Base-by-base conservation (phyloP, 1,140 invertebrate species). In the Trichonephila clavipes region DNA sequence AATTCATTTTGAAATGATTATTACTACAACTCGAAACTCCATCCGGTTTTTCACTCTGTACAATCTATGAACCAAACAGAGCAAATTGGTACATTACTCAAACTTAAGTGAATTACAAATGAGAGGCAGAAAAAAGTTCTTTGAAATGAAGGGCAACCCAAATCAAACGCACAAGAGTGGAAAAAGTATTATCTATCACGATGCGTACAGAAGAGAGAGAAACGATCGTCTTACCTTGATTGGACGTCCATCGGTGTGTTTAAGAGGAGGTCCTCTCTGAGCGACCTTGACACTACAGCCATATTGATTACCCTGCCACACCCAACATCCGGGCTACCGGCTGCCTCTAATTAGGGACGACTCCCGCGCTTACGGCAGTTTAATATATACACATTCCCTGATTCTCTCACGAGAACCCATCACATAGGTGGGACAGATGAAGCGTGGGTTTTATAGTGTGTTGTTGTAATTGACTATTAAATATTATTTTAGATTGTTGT, bases 301-400 rank as follows among this genome's bases (percentile, higher is more conserved):
- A 93, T 93, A 93, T 93, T 93, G 92, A 93, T 93, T 93, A 88
- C 91, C 92, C 92, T 77, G 66, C 92, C 92, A 93, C 92, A 93
- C 92, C 92, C 92, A 93, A 93, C 92, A 93, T 93, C 92, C 92
- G 92, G 92, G 92, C 85, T 88, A 93, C 86, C 92, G 92, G 86
- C 69, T 58, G 85, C 51, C 69, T 93, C 85, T 93, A 93, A 93
- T 93, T 93, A 93, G 66, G 69, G 64, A 92, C 61, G 82, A 88
- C 92, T 88, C 92, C 92, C 92, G 92, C 92, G 92, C 92, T 93
- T 93, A 93, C 86, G 61, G 88, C 88, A 16, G 59, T 77, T 77
- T 18, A 59, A 58, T 51, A 14, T 85, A 58, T 51, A 12, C 21
- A 3, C 28, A 6, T 14, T 14, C 61, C 85, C 61, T n/a, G n/a